phyloP scores from a whole-genome alignment of 2,113 vertebrate species.

The Atherinomorus stipes region DNA sequence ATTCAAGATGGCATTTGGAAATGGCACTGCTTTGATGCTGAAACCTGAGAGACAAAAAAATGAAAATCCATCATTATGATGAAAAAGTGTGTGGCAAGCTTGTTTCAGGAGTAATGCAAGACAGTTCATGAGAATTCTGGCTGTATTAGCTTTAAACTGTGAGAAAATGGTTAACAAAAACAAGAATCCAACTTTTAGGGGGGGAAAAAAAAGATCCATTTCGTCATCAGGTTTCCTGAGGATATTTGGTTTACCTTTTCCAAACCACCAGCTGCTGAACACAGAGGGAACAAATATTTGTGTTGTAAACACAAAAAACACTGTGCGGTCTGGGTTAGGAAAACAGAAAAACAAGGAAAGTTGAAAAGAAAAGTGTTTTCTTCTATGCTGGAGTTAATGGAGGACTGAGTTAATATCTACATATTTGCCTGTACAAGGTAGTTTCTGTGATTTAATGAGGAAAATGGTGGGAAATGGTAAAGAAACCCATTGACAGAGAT shows the following conservation, averaged over 20 bases:
- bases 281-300: constrained; percentile 45
- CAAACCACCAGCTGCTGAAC: constrained; percentile 48
- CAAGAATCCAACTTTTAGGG: neutral
- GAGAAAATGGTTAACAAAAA: constrained; percentile 6
- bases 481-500: constrained; percentile 33
- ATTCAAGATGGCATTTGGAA: constrained; percentile 96
- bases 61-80: constrained; percentile 19
- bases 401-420: constrained; percentile 26
- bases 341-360: constrained; percentile 53
- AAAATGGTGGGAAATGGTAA: constrained; percentile 27
- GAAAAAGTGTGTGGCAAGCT: constrained; percentile 4
- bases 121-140: constrained; percentile 31
- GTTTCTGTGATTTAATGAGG: constrained; percentile 30
- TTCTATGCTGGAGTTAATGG: constrained; percentile 25
- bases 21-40: constrained; percentile 98
- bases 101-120: constrained; percentile 28
- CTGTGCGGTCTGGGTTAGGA: constrained; percentile 58
- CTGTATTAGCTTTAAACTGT: constrained; percentile 19
- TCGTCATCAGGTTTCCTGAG: constrained; percentile 21
- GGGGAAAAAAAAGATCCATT: constrained; percentile 11
- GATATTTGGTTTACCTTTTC: constrained; percentile 51
- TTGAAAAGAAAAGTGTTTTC: constrained; percentile 44
- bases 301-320: constrained; percentile 40
- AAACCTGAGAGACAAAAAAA: constrained; percentile 87
- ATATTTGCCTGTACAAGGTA: constrained; percentile 48